Base-by-base conservation (phyloP, 2,797 vertebrate species). In the Otolemur crassicaudatus region DNA sequence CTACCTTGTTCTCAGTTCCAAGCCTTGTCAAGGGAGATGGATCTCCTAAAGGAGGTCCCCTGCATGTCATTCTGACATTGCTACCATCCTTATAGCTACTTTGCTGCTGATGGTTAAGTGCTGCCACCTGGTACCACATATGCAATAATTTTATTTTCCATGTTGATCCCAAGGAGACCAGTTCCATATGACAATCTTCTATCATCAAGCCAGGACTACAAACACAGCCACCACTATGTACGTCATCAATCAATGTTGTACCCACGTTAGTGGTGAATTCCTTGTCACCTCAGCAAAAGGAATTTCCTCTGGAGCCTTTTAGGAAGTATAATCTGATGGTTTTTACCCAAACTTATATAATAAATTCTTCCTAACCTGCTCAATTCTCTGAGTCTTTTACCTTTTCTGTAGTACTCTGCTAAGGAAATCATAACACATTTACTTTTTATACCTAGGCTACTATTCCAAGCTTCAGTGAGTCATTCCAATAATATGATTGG, bases 81-180 rank as follows among this genome's bases (percentile, higher is more conserved):
- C 70, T 63, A 5, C 60, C n/a, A 94, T 86, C 10, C n/a, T 81
- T 82, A 60, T 12, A 72, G 82, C 37, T 70, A 56, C 49, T 79
- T 94, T 94, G 49, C 27, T 88, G 40, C 14, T 81, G 46, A 49
- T 73, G 17, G 43, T 34, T 65, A 79, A 82, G 7, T 49, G n/a
- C 10, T n/a, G 12, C 16, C 16, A 46, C 31, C 19, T 92, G 46
- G 63, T 86, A 90, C 43, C 82, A 85, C 73, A 73, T 94, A 83
- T 80, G 20, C 46, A 31, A 79, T 79, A 60, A 87, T 46, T 82
- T 95, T 93, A 56, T 75, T 88, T 83, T 61, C 53, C 65, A 65
- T 70, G 56, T 17, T 90, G 53, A 90, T 25, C 53, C 7, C 11
- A 37, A 7, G 25, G 46, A 89, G 4, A 61, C 10, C 29, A 81